These are phyloP conservation scores for Dermochelys coriacea DNA, from an alignment of 2,797 vertebrate genomes.

Conservation along the genomic window DNA sequence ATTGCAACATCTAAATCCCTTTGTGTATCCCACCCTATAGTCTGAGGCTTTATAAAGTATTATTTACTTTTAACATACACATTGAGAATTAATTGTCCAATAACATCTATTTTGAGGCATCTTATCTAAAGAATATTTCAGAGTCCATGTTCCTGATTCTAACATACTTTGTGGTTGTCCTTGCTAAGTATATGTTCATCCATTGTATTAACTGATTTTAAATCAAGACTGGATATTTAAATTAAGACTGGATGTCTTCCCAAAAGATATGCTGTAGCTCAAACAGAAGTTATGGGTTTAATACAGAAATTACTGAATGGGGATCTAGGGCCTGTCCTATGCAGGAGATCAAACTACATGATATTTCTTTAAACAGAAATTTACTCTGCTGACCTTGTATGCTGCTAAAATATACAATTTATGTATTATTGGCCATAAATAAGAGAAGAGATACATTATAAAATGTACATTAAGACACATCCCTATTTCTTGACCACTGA, in stretches of 20 bases:
- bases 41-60: not conserved
- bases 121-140: not conserved
- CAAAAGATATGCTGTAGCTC: conserved; percentile 66
- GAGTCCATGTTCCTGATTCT: not conserved
- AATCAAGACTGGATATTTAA: not conserved
- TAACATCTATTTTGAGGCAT: not conserved
- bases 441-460: not conserved
- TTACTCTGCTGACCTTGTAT: not conserved
- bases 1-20: too few relatives aligned
- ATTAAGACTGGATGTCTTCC: conserved; percentile 8
- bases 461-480: not conserved
- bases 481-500: not conserved
- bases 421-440: not conserved
- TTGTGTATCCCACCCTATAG: not conserved
- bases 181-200: conserved; percentile 27
- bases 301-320: conserved; percentile 51
- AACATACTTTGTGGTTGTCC: not conserved
- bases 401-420: not conserved
- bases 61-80: not conserved
- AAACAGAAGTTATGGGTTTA: conserved; percentile 35
- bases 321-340: conserved; percentile 65
- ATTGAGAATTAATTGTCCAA: not conserved
- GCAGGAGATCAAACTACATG: not conserved
- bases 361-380: conserved; percentile 2
- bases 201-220: conserved; percentile 33